A percentile compares a stretch with the other conserved stretches of the same genome.
These are phyloP conservation scores for Halcyon leucocephala DNA, from an alignment of 2,797 vertebrate species.

Conservation along the genomic window DNA sequence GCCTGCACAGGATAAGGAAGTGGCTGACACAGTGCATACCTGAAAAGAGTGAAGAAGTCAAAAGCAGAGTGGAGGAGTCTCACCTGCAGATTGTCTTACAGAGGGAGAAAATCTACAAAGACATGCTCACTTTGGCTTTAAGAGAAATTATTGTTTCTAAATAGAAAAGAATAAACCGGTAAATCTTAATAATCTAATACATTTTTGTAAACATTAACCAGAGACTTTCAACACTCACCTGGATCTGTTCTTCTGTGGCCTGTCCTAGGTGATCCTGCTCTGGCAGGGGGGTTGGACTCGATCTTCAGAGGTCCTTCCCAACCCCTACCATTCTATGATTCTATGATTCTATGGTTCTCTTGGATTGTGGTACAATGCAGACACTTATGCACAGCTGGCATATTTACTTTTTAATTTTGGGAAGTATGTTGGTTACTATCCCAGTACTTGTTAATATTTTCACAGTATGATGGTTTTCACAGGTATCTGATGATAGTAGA, in stretches of 20 bases:
- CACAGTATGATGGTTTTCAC: neutral
- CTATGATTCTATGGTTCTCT: neutral
- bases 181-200: neutral
- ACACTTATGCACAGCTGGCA: accelerated
- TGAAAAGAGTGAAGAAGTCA: neutral
- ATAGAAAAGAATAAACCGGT: neutral
- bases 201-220: neutral
- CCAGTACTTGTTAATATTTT: neutral
- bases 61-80: neutral
- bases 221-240: too few species aligned
- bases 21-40: neutral
- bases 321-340: too few species aligned
- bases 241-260: too few species aligned
- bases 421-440: neutral
- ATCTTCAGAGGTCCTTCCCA: too few species aligned
- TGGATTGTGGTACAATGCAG: neutral
- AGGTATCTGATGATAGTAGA: neutral
- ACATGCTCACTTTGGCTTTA: neutral
- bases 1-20: neutral
- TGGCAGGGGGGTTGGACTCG: too few species aligned
- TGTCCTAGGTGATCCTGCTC: too few species aligned
- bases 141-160: neutral
- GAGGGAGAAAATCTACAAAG: neutral
- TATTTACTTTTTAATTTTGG: neutral
- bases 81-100: neutral